These are phyloP conservation scores for Strix aluco DNA, from an alignment of 2,113 vertebrate genomes.

Conservation along the genomic window DNA sequence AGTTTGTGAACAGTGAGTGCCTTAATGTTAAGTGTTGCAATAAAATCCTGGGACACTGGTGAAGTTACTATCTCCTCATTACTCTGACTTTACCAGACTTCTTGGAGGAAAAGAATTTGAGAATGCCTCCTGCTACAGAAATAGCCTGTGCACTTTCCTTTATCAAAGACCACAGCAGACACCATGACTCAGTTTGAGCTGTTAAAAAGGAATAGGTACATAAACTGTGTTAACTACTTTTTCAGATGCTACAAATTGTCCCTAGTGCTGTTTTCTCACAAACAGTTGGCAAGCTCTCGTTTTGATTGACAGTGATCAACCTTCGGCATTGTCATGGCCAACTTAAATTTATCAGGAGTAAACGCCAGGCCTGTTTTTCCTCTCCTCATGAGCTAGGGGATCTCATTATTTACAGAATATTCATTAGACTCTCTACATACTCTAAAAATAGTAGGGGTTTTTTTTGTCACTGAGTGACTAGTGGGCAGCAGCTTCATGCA, in stretches of 20 bases:
- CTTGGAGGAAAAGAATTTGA: neutral
- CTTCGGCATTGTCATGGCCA: rapidly evolving
- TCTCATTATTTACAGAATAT: slow-evolving; percentile 34
- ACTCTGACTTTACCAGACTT: neutral
- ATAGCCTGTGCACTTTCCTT: neutral
- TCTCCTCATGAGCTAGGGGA: neutral
- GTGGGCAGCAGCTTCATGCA: neutral
- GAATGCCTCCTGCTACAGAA: neutral
- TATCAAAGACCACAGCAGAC: neutral
- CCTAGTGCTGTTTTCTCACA: neutral
- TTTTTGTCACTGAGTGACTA: neutral
- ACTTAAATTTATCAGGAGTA: neutral
- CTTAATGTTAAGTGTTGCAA: neutral
- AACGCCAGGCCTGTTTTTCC: neutral
- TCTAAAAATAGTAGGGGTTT: neutral
- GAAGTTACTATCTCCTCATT: neutral
- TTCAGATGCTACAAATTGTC: neutral
- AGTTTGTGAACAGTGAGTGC: neutral
- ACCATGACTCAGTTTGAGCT: neutral
- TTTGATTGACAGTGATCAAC: neutral
- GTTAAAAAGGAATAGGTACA: neutral
- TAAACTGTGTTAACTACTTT: neutral
- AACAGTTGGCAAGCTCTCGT: neutral
- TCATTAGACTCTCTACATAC: neutral
- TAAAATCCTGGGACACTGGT: neutral